Evolutionary conservation across 2,797 vertebrate species (phyloP).

Genomic region (Strix occidentalis): DNA sequence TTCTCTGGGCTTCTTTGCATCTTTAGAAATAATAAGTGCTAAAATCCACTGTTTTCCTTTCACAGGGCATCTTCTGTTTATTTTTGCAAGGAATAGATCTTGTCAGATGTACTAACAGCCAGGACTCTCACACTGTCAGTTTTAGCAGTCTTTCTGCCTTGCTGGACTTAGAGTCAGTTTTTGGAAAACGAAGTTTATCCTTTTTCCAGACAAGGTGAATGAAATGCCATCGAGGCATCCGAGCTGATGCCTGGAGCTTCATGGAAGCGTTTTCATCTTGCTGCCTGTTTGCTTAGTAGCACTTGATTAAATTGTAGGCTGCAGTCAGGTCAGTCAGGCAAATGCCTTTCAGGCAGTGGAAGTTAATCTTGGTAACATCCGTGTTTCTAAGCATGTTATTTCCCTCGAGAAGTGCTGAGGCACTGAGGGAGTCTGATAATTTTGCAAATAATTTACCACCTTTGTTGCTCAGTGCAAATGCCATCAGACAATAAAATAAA

Average conservation of each 20-base stretch:
- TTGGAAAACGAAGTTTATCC: background rate
- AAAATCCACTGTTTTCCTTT: background rate
- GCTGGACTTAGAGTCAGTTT: background rate
- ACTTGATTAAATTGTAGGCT: background rate
- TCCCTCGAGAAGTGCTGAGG: background rate
- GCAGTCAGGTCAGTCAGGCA: background rate
- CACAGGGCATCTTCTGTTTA: background rate
- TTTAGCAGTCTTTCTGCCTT: background rate
- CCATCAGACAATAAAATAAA: background rate
- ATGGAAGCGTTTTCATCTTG: fast-evolving
- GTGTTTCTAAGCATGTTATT: background rate
- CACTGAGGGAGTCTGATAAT: background rate
- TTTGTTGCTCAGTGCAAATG: background rate
- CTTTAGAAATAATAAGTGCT: background rate
- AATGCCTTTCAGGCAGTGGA: background rate
- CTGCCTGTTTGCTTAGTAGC: background rate
- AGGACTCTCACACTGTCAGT: background rate
- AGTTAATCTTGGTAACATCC: background rate
- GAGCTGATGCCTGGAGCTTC: background rate
- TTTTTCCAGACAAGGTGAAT: fast-evolving
- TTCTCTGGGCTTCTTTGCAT: background rate
- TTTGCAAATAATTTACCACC: background rate
- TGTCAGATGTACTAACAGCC: background rate
- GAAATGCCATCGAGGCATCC: background rate
- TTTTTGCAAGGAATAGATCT: background rate